Evolutionary conservation across 2,888 invertebrate genomes (phyloP).

Genomic region (Neocrepidodera transversa): DNA sequence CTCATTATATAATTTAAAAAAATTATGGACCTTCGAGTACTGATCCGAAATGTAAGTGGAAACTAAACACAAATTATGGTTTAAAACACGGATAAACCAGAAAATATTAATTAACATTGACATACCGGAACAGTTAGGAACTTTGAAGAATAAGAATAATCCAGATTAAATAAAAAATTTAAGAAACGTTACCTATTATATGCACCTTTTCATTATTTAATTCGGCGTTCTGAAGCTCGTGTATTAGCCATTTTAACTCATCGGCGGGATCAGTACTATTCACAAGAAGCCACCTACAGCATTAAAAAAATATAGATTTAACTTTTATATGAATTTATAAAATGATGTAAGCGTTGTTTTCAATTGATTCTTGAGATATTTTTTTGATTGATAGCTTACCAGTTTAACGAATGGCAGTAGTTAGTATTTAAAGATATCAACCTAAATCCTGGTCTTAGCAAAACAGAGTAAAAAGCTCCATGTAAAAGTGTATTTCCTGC

Average conservation of each 20-base stretch:
- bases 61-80: no score
- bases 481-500: constrained; percentile 82
- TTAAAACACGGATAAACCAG: no score
- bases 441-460: constrained; percentile 87
- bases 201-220: constrained; percentile 95
- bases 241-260: constrained; percentile 92
- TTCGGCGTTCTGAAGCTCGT: constrained; percentile 91
- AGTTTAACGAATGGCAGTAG: constrained; percentile 93
- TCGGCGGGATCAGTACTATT: constrained; percentile 97
- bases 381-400: constrained; percentile 69
- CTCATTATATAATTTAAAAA: background rate
- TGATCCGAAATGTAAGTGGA: no score
- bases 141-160: no score
- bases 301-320: background rate
- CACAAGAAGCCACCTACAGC: constrained; percentile 81
- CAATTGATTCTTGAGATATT: no score
- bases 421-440: constrained; percentile 94
- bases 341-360: background rate
- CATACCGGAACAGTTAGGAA: no score
- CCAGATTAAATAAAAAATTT: background rate
- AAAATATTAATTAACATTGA: no score
- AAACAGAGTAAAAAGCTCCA: constrained; percentile 90
- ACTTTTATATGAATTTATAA: background rate
- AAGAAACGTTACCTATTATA: constrained; percentile 72
- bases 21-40: no score